Conservation (phyloP, 2,888 invertebrate genomes). For the Piscicola geometra region DNA sequence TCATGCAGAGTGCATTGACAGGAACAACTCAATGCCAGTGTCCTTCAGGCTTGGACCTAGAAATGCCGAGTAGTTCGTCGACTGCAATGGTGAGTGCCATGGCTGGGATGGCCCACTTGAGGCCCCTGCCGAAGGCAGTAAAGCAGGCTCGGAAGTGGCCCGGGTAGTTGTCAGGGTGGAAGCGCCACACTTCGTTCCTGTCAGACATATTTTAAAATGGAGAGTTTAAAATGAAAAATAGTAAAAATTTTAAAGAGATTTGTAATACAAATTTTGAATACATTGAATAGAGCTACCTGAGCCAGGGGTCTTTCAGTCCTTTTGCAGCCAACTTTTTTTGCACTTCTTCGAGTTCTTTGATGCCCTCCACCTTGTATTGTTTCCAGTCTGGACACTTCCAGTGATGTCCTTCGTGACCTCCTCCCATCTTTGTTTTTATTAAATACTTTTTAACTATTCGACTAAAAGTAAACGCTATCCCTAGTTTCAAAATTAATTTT, state of each 20-base stretch:
- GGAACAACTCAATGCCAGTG: conserved; percentile 26
- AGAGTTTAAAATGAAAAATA: too few species aligned
- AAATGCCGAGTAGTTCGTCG: conserved; percentile 39
- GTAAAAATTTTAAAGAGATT: neutral
- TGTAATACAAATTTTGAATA: neutral
- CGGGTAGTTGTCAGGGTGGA: conserved; percentile 34
- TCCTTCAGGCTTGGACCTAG: conserved; percentile 29
- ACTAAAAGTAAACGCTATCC: conserved; percentile 13
- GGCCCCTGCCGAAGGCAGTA: conserved; percentile 36
- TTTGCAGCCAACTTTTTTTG: conserved; percentile 43
- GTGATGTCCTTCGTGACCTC: conserved; percentile 30
- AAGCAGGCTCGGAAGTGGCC: conserved; percentile 31
- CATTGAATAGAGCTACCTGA: too few species aligned
- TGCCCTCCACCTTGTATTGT: conserved; percentile 47
- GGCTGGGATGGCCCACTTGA: conserved; percentile 40
- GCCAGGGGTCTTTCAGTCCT: conserved; percentile 49
- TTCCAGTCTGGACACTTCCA: conserved; percentile 47
- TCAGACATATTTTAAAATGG: neutral
- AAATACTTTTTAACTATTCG: neutral
- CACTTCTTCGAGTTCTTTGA: conserved; percentile 45
- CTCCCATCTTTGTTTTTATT: conserved; percentile 26
- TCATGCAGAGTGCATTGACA: neutral
- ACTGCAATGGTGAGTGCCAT: conserved; percentile 41
- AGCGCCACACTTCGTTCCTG: conserved; percentile 44
- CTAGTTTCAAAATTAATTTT: too few species aligned